phyloP scores from a whole-genome alignment of 2,113 vertebrate species.

The Oreochromis tanganicae region DNA sequence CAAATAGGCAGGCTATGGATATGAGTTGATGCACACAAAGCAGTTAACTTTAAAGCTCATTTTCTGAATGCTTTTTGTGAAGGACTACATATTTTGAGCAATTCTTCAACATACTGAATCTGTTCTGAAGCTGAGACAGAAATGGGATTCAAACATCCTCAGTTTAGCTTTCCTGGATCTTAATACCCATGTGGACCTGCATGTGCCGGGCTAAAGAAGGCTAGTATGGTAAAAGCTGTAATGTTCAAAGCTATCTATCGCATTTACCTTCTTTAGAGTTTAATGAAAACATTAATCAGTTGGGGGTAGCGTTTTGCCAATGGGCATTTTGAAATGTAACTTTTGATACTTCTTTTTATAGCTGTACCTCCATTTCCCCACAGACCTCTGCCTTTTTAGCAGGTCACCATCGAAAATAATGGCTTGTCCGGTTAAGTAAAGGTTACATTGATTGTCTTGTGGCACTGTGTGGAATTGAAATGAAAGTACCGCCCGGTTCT shows the following conservation, averaged over 20 bases:
- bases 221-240: background rate
- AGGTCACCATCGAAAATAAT: background rate
- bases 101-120: background rate
- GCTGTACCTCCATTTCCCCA: background rate
- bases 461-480: background rate
- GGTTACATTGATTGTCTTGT: background rate
- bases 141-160: background rate
- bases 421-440: background rate
- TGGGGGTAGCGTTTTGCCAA: background rate
- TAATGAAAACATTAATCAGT: background rate
- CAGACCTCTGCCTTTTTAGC: background rate
- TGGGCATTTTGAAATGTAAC: background rate
- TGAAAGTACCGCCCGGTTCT: background rate
- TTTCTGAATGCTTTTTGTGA: background rate
- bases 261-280: background rate
- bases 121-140: background rate
- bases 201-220: background rate
- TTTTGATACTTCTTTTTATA: background rate
- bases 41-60: background rate
- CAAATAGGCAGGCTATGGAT: background rate
- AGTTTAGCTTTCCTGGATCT: background rate
- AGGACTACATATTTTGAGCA: background rate
- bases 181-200: background rate
- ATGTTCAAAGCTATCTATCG: background rate
- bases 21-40: background rate